A percentile compares a stretch with the other conserved stretches of the same genome.
phyloP scores from a whole-genome alignment of 1,140 invertebrate genomes.

The Drosophila parabipectinata region DNA sequence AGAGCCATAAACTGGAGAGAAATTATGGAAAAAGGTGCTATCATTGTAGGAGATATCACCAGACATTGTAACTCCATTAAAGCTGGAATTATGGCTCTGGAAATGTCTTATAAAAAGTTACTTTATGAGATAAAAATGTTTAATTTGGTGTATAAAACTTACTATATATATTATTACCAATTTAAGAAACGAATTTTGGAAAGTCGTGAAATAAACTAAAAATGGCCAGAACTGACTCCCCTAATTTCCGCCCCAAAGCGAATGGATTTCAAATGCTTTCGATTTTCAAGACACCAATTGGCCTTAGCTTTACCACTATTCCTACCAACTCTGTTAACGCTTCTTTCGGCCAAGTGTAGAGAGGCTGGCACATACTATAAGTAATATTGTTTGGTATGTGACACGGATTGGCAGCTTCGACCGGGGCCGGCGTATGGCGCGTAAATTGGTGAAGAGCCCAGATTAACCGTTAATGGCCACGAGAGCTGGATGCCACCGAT shows the following conservation, averaged over 20 bases:
- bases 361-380: constrained; percentile 28
- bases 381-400: constrained; percentile 49
- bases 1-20: too few species aligned
- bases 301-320: not conserved
- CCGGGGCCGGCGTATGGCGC: constrained; percentile 25
- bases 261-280: constrained; percentile 37
- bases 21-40: too few species aligned
- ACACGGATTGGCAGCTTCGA: constrained; percentile 50
- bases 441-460: constrained; percentile 56
- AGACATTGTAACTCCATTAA: too few species aligned
- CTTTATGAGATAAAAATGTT: too few species aligned
- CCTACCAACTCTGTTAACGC: not conserved
- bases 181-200: too few species aligned
- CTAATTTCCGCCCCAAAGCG: not conserved
- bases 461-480: constrained; percentile 76
- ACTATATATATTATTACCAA: too few species aligned
- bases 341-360: constrained; percentile 28
- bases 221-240: not conserved
- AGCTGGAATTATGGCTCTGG: too few species aligned
- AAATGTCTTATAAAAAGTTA: too few species aligned
- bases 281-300: constrained; percentile 19
- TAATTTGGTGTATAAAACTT: too few species aligned
- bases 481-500: constrained; percentile 29
- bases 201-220: too few species aligned
- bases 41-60: too few species aligned